phyloP scores from a whole-genome alignment of 2,113 vertebrate species.

The Onychostruthus taczanowskii region DNA sequence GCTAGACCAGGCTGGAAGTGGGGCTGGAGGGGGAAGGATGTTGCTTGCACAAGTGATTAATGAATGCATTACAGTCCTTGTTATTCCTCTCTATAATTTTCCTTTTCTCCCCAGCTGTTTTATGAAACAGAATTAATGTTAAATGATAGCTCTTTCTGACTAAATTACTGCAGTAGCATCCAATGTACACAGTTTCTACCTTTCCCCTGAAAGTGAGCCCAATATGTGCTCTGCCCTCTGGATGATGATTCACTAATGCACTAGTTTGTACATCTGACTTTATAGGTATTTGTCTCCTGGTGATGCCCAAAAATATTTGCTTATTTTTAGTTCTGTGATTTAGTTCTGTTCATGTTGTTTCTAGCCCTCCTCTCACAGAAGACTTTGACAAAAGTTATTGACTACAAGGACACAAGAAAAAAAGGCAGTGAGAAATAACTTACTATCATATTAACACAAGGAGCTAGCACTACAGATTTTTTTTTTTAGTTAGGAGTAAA shows the following conservation, averaged over 20 bases:
- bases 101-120: neutral
- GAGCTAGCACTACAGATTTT: fast-evolving
- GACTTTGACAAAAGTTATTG: neutral
- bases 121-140: neutral
- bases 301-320: neutral
- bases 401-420: neutral
- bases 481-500: neutral
- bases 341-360: neutral
- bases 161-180: neutral
- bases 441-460: neutral
- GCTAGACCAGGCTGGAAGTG: neutral
- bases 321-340: neutral
- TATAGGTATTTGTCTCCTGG: neutral
- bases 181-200: neutral
- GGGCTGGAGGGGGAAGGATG: neutral
- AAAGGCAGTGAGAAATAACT: neutral
- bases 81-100: neutral
- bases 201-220: neutral
- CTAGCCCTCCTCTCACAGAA: neutral
- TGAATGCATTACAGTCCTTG: neutral
- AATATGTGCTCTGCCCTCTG: neutral
- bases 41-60: neutral
- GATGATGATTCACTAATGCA: neutral
- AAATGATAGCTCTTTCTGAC: neutral
- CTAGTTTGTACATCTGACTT: neutral